A percentile compares a stretch with the other conserved stretches of the same genome.
Evolutionary conservation across 2,797 vertebrate genomes (phyloP).

Genomic region (Perodicticus potto): DNA sequence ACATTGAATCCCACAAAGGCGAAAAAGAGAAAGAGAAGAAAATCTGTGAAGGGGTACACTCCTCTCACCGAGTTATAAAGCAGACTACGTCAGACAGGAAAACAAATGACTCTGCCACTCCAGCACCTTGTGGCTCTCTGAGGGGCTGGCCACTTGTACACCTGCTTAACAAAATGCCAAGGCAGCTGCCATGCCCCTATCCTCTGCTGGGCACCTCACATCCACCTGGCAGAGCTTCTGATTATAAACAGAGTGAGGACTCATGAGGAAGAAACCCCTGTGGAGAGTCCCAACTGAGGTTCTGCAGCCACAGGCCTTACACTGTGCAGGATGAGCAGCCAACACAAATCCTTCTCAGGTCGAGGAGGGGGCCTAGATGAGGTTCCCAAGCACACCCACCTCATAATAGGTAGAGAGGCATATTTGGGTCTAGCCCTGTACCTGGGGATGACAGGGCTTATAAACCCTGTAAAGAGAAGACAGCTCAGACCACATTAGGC

Average conservation of each 20-base stretch:
- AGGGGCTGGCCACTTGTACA: not conserved
- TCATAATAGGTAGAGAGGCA: not conserved
- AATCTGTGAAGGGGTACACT: not conserved
- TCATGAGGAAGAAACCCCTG: conserved; percentile 22
- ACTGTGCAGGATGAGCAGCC: no score
- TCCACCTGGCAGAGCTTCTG: not conserved
- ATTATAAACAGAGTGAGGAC: not conserved
- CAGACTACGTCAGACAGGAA: not conserved
- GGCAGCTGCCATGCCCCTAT: not conserved
- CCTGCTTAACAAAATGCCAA: not conserved
- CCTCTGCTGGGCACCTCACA: not conserved
- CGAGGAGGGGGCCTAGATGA: not conserved
- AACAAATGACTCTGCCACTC: not conserved
- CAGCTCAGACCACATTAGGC: not conserved
- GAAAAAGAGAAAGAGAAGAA: not conserved
- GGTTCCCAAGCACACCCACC: not conserved
- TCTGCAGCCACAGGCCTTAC: not conserved
- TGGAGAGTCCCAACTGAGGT: not conserved
- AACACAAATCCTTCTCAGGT: not conserved
- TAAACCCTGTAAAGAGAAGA: not conserved
- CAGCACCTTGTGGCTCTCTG: not conserved
- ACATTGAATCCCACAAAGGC: no score
- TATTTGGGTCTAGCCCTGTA: not conserved
- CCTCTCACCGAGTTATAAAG: not conserved
- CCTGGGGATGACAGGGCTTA: not conserved